Conservation (phyloP, 2,797 vertebrate genomes). For the Alectoris magna region DNA sequence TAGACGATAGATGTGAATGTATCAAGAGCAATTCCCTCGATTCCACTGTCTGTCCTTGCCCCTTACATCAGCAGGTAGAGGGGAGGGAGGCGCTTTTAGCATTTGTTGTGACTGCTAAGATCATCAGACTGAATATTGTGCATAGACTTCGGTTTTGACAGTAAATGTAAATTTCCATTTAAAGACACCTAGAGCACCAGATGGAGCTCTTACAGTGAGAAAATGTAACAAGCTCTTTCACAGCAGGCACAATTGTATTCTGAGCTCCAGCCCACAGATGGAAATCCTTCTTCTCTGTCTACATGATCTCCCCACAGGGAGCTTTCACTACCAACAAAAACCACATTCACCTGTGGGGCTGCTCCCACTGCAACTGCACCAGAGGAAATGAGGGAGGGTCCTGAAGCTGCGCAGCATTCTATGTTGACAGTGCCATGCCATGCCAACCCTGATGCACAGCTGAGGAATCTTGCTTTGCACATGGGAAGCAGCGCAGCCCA, state of each 20-base stretch:
- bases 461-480: fast-evolving
- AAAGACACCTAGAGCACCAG: constrained; percentile 41
- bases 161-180: constrained; percentile 22
- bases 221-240: constrained; percentile 73
- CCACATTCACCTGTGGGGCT: background rate
- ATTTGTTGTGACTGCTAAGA: background rate
- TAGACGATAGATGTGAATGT: background rate
- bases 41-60: background rate
- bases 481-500: background rate
- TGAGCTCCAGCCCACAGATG: background rate
- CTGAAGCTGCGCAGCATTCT: background rate
- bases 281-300: constrained; percentile 11
- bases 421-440: fast-evolving
- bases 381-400: background rate
- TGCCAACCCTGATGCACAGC: fast-evolving
- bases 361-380: fast-evolving
- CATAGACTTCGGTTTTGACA: background rate
- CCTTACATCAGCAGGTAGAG: background rate
- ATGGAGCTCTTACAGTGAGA: constrained; percentile 36
- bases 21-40: background rate
- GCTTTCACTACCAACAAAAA: background rate
- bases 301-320: fast-evolving
- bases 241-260: background rate
- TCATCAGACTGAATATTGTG: background rate
- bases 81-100: background rate